Percentiles rank a stretch among this genome's conserved stretches.
phyloP scores from a whole-genome alignment of 2,797 vertebrate genomes.

The Falco berigora region DNA sequence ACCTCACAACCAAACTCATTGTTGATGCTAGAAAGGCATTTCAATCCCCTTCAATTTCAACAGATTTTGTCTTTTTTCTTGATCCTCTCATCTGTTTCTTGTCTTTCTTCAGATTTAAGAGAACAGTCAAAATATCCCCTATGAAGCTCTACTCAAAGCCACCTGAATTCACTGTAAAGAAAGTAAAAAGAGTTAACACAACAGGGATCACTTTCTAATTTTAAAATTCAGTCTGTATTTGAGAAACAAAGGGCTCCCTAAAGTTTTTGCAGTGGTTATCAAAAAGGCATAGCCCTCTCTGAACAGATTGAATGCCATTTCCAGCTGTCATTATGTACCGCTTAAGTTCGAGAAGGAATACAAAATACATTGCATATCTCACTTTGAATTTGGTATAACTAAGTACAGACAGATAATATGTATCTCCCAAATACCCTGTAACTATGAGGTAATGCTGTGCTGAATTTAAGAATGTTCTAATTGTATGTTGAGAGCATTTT shows the following conservation, averaged over 20 bases:
- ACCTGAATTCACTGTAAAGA: background rate
- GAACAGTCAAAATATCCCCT: background rate
- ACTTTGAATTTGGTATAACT: background rate
- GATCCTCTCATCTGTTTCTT: background rate
- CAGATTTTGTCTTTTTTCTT: background rate
- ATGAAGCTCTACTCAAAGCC: background rate
- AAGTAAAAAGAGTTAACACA: background rate
- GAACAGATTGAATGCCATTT: background rate
- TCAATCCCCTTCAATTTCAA: background rate
- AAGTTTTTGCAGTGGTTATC: background rate
- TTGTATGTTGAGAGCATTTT: background rate
- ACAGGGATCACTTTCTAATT: background rate
- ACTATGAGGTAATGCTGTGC: background rate
- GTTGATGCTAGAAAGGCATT: background rate
- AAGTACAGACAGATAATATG: background rate
- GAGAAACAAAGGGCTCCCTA: background rate
- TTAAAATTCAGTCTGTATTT: background rate
- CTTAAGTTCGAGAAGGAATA: background rate
- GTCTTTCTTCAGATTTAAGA: background rate
- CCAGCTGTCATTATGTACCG: background rate
- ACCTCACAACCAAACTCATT: background rate
- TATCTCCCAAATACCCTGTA: background rate
- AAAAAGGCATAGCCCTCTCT: background rate
- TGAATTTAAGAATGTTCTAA: background rate
- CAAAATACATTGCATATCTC: background rate